Percentiles rank a stretch among this genome's conserved stretches.
Conservation (phyloP, 2,113 vertebrate genomes). For the Megaceryle torquata region DNA sequence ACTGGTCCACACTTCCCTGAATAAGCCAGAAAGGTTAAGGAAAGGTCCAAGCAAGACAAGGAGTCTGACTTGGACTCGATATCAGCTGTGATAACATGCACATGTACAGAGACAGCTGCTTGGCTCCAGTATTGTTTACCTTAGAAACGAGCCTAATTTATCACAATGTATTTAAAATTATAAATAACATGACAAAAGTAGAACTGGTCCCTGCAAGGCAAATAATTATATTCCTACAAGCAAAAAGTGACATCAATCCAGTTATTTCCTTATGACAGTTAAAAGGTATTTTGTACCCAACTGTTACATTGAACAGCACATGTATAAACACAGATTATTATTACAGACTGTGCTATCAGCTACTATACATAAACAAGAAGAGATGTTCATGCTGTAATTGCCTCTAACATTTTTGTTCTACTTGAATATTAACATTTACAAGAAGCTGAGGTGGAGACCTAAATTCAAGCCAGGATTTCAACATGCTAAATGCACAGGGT, state of each 20-base stretch:
- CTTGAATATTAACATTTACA: slow-evolving; percentile 43
- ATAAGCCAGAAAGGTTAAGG: slow-evolving; percentile 58
- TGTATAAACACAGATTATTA: slow-evolving; percentile 42
- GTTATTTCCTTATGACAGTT: slow-evolving; percentile 24
- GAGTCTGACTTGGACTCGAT: slow-evolving; percentile 40
- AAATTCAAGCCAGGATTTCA: neutral
- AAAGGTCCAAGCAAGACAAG: slow-evolving; percentile 46
- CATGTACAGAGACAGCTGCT: slow-evolving; percentile 38
- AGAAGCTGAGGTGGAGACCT: slow-evolving; percentile 19
- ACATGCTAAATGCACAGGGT: neutral
- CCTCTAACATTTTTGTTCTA: slow-evolving; percentile 20
- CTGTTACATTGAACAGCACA: neutral
- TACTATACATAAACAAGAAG: slow-evolving; percentile 52
- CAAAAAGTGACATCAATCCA: slow-evolving; percentile 21
- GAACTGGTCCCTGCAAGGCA: slow-evolving; percentile 50
- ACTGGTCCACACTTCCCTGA: neutral
- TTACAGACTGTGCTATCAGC: slow-evolving; percentile 52
- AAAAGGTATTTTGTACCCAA: neutral
- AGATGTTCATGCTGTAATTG: slow-evolving; percentile 58
- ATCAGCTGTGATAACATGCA: slow-evolving; percentile 61
- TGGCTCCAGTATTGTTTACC: slow-evolving; percentile 41
- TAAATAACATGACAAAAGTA: slow-evolving; percentile 25
- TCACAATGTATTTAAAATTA: slow-evolving; percentile 56
- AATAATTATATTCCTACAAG: slow-evolving; percentile 1
- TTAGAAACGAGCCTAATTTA: slow-evolving; percentile 62